Evolutionary conservation across 2,888 invertebrate species (phyloP).

Genomic region (Dioctria rufipes): DNA sequence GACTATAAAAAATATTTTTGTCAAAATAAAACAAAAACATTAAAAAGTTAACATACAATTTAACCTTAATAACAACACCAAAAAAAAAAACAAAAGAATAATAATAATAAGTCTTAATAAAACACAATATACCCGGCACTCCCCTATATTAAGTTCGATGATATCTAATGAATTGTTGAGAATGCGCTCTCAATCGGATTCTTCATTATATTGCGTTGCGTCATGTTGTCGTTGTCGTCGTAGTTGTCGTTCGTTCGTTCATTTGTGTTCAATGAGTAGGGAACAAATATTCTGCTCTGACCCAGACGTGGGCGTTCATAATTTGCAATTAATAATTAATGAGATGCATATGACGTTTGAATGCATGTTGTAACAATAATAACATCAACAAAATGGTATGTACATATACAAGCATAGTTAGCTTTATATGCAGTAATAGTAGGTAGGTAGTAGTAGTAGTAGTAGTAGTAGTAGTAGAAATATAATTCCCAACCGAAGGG

Average conservation of each 20-base stretch:
- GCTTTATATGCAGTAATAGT: too few relatives aligned
- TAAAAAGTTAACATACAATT: too few relatives aligned
- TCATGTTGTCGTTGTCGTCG: neutral
- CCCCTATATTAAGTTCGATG: conserved; percentile 6
- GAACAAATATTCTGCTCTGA: neutral
- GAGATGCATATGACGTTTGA: conserved; percentile 62
- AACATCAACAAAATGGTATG: conserved; percentile 29
- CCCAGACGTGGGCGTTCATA: conserved; percentile 63
- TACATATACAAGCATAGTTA: neutral
- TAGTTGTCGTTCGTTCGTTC: neutral
- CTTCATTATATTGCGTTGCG: neutral
- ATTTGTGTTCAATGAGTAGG: neutral
- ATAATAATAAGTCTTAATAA: neutral
- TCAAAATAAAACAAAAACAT: too few relatives aligned
- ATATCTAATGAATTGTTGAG: conserved; percentile 31
- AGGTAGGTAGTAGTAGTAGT: too few relatives aligned
- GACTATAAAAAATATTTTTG: too few relatives aligned
- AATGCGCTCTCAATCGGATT: neutral
- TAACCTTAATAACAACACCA: too few relatives aligned
- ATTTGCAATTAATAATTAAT: conserved; percentile 63
- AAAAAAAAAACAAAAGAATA: too few relatives aligned
- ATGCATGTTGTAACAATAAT: conserved; percentile 56
- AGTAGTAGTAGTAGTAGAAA: too few relatives aligned
- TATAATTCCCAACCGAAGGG: neutral
- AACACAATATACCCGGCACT: neutral